Evolutionary conservation across 2,888 invertebrate genomes (phyloP), one percentile per base, ranked within the genome.

Genomic region (Ganaspis brasiliensis): DNA sequence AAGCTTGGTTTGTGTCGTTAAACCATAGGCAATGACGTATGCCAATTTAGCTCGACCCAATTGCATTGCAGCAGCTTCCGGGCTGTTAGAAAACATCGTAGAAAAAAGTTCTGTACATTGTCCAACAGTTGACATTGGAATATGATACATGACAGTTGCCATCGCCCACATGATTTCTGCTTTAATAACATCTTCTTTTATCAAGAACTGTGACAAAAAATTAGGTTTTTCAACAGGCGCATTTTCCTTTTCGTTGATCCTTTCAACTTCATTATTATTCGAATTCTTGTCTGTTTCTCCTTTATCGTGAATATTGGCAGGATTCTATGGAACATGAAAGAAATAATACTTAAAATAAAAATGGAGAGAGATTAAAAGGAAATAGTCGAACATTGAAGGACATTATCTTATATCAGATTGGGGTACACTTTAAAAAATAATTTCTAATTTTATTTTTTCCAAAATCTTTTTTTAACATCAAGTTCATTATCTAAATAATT

Each of bases 1-100:
- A 19, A 1, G 87, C 85, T 78, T 74, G 40, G 14, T 81, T 76
- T 9, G 9, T 75, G 37, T 80, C 70, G 26, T 76, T 56, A 83
- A 52, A 10, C 82, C 84, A 71, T 82, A 79, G 6, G 75, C 63
- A 9, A 84, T 77, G 1, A 45, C 9, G 1, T 45, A 76, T 16
- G 56, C 59, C 19, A 76, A 45, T 31, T 76, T 76, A 12, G 61
- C 49, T 24, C 61, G 49, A 49, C 52, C 45, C 4, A n/a, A 45
- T 14, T 45, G 12, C 12, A 45, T 45, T 45, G 4, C 14, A n/a
- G 4, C 14, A 4, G 59, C 76, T 5, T 56, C 49, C 31, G 24
- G 16, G 40, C 59, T 72, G 55, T 76, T 70, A 10, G 61, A 72
- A 14, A 76, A 76, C 55, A 76, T 73, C 6, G 49, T 24, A 24